Evolutionary conservation across 2,888 invertebrate genomes (phyloP), one percentile per base, ranked within the genome.

Genomic region (Spisula subtruncata): DNA sequence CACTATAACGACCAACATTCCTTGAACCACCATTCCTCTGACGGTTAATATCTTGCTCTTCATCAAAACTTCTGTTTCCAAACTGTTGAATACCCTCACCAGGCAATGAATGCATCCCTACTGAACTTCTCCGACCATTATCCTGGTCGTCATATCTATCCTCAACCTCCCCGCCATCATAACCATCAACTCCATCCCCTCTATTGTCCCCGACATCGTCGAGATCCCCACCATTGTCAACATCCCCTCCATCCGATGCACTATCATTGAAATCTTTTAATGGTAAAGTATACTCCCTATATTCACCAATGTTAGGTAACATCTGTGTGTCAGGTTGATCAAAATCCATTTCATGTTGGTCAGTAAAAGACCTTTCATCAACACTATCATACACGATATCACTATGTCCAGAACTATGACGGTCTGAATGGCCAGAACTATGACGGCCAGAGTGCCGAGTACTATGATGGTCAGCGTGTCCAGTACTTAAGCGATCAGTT

Each of bases 1-100:
- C 89, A 71, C 89, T 89, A 80, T 60, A 89, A n/a, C 89, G 56
- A 20, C 51, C 51, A 51, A 16, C 51, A 51, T 51, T 51, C 51
- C 16, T 51, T 51, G 51, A 51, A 51, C 51, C 20, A 46, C 20
- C 66, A 83, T 48, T 56, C 66, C n/a, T 32, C 66, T 71, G 25
- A 25, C 14, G 0, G 1, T 12, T 12, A 51, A 51, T 1, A 51
- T 16, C 51, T 51, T 16, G 51, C 51, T 51, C 51, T 51, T 51
- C 51, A 51, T 51, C 51, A 1, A 8, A 51, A 51, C 51, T 51
- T 51, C 14, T 51, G 51, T 51, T 51, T 51, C 51, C 16, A 16
- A 51, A 51, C 1, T 51, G 14, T 51, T 51, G 51, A 51, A 51
- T 51, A 16, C 16, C 51, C 51, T 51, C 51, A 51, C 51, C 51